phyloP scores from a whole-genome alignment of 2,888 invertebrate genomes.

The Meteorus colon region DNA sequence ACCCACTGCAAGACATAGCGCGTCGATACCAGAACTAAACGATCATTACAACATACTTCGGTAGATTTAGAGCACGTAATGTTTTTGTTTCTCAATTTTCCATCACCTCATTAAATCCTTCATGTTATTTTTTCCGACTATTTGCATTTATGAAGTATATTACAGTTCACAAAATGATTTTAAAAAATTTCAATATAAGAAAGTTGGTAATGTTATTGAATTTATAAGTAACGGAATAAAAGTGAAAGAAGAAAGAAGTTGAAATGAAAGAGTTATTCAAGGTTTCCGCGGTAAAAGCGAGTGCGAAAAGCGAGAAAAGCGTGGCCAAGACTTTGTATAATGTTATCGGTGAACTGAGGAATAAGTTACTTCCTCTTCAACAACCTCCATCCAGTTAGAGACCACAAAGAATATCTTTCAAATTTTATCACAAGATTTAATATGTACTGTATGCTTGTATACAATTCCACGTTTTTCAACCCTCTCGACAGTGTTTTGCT shows the following conservation, averaged over 20 bases:
- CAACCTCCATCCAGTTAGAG: constrained; percentile 51
- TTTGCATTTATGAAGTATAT: background rate
- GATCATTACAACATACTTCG: constrained; percentile 8
- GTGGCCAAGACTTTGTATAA: constrained; percentile 42
- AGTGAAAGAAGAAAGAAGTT: background rate
- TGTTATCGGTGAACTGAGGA: constrained; percentile 49
- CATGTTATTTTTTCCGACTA: background rate
- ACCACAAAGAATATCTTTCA: constrained; percentile 32
- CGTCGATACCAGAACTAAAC: constrained; percentile 59
- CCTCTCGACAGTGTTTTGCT: constrained; percentile 28
- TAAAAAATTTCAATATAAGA: background rate
- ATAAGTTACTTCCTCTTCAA: constrained; percentile 53
- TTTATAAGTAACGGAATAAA: constrained; percentile 1
- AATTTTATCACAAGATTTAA: constrained; percentile 27
- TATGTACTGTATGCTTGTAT: constrained; percentile 18
- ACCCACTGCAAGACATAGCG: constrained; percentile 54
- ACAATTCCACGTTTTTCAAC: constrained; percentile 17
- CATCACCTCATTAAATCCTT: background rate
- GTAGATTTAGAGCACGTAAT: background rate
- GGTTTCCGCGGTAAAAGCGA: background rate
- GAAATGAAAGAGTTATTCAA: constrained; percentile 23
- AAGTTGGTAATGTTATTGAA: constrained; percentile 10
- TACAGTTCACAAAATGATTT: background rate
- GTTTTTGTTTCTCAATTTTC: background rate
- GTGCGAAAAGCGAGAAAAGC: constrained; percentile 17